Evolutionary conservation across 2,888 invertebrate genomes (phyloP), one percentile per base, ranked within the genome.

Genomic region (Mylabris sibirica): DNA sequence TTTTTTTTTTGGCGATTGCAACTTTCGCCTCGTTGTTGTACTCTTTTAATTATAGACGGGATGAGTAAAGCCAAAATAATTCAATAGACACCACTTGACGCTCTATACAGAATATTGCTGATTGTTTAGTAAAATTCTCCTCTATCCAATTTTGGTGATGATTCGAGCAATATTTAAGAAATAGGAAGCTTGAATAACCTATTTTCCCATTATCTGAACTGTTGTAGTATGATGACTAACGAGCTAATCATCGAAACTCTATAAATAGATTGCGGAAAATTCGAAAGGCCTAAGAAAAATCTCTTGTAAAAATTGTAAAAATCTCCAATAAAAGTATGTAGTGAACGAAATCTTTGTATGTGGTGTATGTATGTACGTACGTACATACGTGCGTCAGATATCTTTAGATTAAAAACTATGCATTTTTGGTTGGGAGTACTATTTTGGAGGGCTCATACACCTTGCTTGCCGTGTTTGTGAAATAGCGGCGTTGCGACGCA

Each of bases 381-480:
- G n/a, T 44, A 44, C 12, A n/a, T 62, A 62, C 38, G 44, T 63
- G 49, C 68, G 63, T 64, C 49, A 49, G 4, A 8, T 12, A 49
- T 49, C 49, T 49, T 49, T 49, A 49, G 49, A 49, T 65, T 53
- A 57, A 63, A 64, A 69, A 64, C 75, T 74, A 73, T 79, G 78
- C 78, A 78, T 80, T 80, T 79, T 79, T 73, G 78, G 77, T 71
- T 69, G 64, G 73, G 69, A 76, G 75, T 75, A 78, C 79, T 79
- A 80, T 79, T 80, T 79, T 79, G 72, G 79, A 78, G 73, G 68
- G 72, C 72, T 67, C 72, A 71, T 78, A 76, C 75, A 74, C 75
- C 74, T 77, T 77, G 76, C 74, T 77, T 77, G 76, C 77, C 73
- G 67, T 74, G 75, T 79, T 79, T 78, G 73, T 77, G 78, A 79